Evolutionary conservation across 2,888 invertebrate species (phyloP).

Genomic region (Orthosia gracilis): DNA sequence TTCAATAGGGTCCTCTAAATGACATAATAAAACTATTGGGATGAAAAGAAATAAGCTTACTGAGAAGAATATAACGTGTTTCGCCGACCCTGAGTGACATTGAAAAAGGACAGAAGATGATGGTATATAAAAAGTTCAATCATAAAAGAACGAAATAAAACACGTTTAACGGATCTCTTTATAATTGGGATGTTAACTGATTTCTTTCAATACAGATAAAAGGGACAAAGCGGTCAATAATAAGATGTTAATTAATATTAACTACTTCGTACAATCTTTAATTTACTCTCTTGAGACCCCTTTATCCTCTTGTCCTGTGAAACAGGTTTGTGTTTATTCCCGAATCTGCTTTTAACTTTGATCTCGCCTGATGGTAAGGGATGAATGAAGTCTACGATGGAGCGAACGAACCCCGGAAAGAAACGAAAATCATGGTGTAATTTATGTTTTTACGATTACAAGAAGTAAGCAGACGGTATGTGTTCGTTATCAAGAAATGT

Average conservation of each 20-base stretch:
- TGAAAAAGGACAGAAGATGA: no score
- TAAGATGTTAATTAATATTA: not conserved
- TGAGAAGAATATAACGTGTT: no score
- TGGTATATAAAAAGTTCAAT: not conserved
- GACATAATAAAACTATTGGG: not conserved
- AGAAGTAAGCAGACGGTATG: not conserved
- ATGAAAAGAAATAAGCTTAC: not conserved
- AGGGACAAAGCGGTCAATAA: not conserved
- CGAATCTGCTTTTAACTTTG: no score
- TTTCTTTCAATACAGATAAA: not conserved
- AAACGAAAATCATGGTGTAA: not conserved
- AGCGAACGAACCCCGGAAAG: no score
- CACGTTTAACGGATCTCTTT: not conserved
- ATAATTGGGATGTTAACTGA: not conserved
- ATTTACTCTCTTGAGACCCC: not conserved
- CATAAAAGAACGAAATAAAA: not conserved
- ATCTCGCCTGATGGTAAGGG: no score
- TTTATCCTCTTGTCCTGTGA: no score
- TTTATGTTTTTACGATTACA: slow-evolving; percentile 8
- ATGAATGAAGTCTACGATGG: no score
- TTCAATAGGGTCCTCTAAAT: not conserved
- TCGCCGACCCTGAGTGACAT: no score
- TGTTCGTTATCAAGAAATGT: slow-evolving; percentile 34
- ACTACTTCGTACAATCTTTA: not conserved
- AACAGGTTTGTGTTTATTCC: not conserved